Conservation (phyloP, 1,140 invertebrate species). For the Zeugodacus cucurbitae region DNA sequence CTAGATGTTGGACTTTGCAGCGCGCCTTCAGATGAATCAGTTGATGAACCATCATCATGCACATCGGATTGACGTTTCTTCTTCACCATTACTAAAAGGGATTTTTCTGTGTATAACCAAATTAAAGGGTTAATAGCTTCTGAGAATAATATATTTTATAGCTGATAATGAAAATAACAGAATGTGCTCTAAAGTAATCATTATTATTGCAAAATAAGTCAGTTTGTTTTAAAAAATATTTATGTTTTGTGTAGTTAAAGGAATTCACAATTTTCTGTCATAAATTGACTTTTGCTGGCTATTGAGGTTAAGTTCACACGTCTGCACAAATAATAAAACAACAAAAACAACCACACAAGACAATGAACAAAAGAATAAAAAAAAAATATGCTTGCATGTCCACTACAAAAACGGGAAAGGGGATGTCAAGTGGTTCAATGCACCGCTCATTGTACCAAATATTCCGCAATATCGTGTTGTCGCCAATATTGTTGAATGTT, state of each 20-base stretch:
- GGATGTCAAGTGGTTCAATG: not conserved
- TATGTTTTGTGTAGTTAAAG: not conserved
- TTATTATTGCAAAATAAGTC: no score
- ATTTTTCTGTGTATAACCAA: not conserved
- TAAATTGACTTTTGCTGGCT: not conserved
- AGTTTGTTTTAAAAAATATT: not conserved
- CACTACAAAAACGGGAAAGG: not conserved
- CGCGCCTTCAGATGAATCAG: slow-evolving; percentile 71
- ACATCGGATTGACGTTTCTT: slow-evolving; percentile 75
- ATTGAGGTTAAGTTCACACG: slow-evolving; percentile 44
- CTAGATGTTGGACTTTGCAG: slow-evolving; percentile 56
- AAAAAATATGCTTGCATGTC: not conserved
- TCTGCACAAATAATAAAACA: slow-evolving; percentile 11
- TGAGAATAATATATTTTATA: no score
- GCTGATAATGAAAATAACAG: no score
- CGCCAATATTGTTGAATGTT: not conserved
- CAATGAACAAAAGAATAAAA: not conserved
- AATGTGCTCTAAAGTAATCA: no score
- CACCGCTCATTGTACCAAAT: no score
- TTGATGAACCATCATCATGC: slow-evolving; percentile 69
- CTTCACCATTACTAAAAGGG: slow-evolving; percentile 63
- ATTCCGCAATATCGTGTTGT: no score
- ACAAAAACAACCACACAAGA: not conserved
- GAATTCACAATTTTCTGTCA: not conserved
- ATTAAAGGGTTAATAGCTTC: not conserved